Percentiles rank a stretch among this genome's conserved stretches.
These are phyloP conservation scores for Ridgeia piscesae DNA, from an alignment of 1,140 invertebrate genomes.

Conservation along the genomic window DNA sequence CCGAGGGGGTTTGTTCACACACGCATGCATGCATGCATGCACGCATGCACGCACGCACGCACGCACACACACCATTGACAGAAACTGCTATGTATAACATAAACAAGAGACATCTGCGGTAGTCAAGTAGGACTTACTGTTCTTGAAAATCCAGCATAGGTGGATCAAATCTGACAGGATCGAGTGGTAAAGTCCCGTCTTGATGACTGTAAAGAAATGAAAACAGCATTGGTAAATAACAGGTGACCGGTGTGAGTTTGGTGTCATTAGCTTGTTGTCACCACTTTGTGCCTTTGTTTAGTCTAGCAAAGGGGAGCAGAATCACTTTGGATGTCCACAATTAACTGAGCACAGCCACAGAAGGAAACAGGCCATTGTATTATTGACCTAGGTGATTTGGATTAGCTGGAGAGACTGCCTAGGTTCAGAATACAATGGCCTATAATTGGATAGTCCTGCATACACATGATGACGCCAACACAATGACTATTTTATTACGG, in stretches of 20 bases:
- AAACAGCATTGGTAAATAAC: neutral
- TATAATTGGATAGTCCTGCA: no score
- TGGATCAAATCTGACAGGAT: constrained; percentile 64
- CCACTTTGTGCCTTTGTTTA: no score
- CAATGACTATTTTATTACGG: no score
- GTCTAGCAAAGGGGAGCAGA: no score
- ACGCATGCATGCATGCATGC: neutral
- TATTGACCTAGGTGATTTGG: no score
- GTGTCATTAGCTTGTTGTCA: no score
- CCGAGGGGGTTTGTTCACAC: neutral
- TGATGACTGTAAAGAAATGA: neutral
- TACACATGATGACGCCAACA: no score
- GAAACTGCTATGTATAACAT: neutral
- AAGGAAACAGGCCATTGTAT: no score
- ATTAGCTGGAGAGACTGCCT: no score
- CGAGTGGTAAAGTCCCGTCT: constrained; percentile 13
- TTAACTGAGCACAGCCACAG: no score
- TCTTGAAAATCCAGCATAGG: constrained; percentile 70
- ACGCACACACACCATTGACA: neutral
- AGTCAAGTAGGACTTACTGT: constrained; percentile 60
- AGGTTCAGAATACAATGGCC: no score
- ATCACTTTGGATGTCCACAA: no score
- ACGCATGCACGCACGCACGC: neutral
- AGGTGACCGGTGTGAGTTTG: neutral
- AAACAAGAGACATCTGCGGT: neutral